Evolutionary conservation across 2,888 invertebrate species (phyloP).

Genomic region (Rhimphoctona megacephalus): DNA sequence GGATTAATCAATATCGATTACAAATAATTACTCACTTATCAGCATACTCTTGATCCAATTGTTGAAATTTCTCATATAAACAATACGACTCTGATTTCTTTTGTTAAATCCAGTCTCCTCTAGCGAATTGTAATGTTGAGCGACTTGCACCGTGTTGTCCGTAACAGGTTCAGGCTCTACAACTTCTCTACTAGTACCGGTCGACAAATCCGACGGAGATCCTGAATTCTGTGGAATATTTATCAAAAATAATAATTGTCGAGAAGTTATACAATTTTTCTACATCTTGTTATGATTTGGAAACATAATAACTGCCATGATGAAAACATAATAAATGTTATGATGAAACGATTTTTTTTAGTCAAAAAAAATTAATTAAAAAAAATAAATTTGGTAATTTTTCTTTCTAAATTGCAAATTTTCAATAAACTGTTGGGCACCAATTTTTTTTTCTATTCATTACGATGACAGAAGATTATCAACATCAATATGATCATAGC

Average conservation of each 20-base stretch:
- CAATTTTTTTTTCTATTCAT: too few species aligned
- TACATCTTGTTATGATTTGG: too few species aligned
- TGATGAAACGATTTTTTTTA: too few species aligned
- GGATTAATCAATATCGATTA: background rate
- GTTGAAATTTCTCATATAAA: conserved; percentile 98
- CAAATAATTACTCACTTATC: conserved; percentile 89
- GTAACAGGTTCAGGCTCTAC: conserved; percentile 66
- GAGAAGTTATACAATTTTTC: too few species aligned
- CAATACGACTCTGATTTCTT: conserved; percentile 95
- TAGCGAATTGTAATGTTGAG: conserved; percentile 96
- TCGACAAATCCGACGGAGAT: conserved; percentile 76
- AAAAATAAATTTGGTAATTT: too few species aligned
- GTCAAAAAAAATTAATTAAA: too few species aligned
- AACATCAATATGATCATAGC: too few species aligned
- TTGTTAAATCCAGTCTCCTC: conserved; percentile 93
- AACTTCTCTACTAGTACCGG: conserved; percentile 70
- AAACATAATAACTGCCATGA: too few species aligned
- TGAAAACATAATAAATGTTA: too few species aligned
- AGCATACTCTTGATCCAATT: conserved; percentile 98
- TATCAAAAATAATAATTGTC: background rate
- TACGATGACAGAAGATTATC: too few species aligned
- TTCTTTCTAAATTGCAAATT: too few species aligned
- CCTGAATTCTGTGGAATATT: conserved; percentile 69
- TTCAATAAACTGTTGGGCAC: too few species aligned
- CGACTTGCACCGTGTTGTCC: conserved; percentile 89